A percentile compares a stretch with the other conserved stretches of the same genome.
Evolutionary conservation across 35 echinoderm and acorn worm genomes (phyloP).

Genomic region (Apostichopus californicus): DNA sequence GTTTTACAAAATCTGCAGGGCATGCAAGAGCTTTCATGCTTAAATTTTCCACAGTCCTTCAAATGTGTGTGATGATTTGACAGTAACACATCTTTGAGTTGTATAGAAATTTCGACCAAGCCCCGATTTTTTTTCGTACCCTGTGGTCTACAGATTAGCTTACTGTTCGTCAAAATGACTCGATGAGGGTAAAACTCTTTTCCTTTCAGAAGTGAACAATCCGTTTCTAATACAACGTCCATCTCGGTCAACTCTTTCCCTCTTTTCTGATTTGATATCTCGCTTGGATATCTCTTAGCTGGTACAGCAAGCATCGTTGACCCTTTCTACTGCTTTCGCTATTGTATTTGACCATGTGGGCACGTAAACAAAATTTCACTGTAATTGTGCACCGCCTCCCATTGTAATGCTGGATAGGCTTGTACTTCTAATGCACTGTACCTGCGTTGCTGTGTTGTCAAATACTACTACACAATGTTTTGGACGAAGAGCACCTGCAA

Average conservation of each 20-base stretch:
- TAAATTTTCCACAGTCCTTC: slow-evolving; percentile 41
- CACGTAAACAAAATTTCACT: neutral
- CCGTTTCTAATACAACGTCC: slow-evolving; percentile 18
- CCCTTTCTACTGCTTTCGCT: neutral
- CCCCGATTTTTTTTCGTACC: neutral
- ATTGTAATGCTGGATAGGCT: no score
- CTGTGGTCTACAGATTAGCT: neutral
- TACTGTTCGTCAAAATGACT: slow-evolving; percentile 14
- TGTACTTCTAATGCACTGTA: no score
- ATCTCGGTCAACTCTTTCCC: slow-evolving; percentile 14
- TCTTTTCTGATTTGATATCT: neutral
- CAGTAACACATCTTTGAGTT: slow-evolving; percentile 28
- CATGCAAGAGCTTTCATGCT: slow-evolving; percentile 2
- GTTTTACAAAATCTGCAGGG: slow-evolving; percentile 10
- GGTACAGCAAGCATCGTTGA: slow-evolving; percentile 17
- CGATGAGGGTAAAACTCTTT: slow-evolving; percentile 23
- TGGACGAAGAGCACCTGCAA: no score
- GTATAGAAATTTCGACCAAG: slow-evolving; percentile 8
- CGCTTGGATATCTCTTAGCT: slow-evolving; percentile 15
- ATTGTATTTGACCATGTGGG: slow-evolving; percentile 17
- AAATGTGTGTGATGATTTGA: slow-evolving; percentile 28
- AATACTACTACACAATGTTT: no score
- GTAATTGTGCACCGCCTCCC: no score
- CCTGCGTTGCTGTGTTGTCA: no score
- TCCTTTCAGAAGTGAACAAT: slow-evolving; percentile 14